phyloP scores from a whole-genome alignment of 1,140 invertebrate genomes.

The Rhagoletis pomonella region DNA sequence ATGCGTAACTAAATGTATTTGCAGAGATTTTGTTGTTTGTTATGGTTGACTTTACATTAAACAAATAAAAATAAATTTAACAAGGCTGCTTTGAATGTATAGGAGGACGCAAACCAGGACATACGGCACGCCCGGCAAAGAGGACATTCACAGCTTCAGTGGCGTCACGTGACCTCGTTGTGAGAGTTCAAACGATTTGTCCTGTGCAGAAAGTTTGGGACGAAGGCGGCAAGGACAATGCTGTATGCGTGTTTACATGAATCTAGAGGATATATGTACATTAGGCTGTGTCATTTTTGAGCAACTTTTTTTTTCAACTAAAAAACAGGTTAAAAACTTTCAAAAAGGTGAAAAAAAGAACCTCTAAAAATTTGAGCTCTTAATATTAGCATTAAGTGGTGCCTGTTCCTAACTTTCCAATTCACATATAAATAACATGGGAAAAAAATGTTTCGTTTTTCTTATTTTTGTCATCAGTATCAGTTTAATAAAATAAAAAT shows the following conservation, averaged over 20 bases:
- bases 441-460: no score
- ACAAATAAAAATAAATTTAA: constrained; percentile 19
- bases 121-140: constrained; percentile 25
- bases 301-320: no score
- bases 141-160: constrained; percentile 47
- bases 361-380: no score
- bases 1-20: background rate
- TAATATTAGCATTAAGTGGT: no score
- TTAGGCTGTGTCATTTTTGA: no score
- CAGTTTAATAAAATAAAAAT: no score
- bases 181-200: constrained; percentile 48
- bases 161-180: constrained; percentile 45
- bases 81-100: constrained; percentile 25
- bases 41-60: background rate
- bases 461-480: no score
- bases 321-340: no score
- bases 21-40: constrained; percentile 38
- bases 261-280: no score
- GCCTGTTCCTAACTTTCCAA: no score
- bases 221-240: constrained; percentile 23
- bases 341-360: no score
- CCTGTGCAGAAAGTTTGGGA: background rate
- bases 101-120: background rate
- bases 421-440: no score
- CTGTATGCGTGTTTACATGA: background rate